Evolutionary conservation across 30 jellyfish, hydroid and myxozoan genomes (phyloP), one percentile per base, ranked within the genome.

Genomic region (Aurelia aurita): DNA sequence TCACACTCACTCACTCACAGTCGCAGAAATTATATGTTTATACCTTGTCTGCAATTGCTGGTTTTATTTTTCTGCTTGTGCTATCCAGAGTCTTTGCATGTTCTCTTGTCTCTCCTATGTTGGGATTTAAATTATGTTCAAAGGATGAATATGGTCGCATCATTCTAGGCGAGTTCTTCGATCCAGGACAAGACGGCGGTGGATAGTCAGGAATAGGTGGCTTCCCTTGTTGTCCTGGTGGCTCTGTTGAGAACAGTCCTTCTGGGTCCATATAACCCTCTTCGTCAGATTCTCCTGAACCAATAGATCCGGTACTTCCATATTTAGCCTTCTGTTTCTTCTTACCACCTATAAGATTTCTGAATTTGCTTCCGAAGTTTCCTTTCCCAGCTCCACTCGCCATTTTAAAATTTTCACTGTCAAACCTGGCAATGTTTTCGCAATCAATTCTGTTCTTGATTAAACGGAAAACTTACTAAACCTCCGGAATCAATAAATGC

Each of bases 231-330:
- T 73, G 73, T 25, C 74, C 80, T 35, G 98, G 98, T 54, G 98
- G 98, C 53, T 92, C 97, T 11, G 98, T 92, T 18, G 98, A 80
- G 63, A 90, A 86, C 21, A 85, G 23, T 20, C 81, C 97, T 25
- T 87, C 86, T 49, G 98, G 98, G 69, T 92, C 98, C 85, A 78
- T 91, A 64, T 92, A 92, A 18, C 98, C 98, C 31, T 92, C 98
- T 14, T 92, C 98, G 25, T 92, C 98, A 15, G 96, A 87, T 26
- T 87, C 96, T 5, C 72, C 96, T 10, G 93, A 83, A 5, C 79
- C 87, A 21, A 58, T 61, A 3, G 86, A 74, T 20, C 87, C 88
- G 2, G 95, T 55, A 54, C 85, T 81, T n/a, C 85, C 91, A 71
- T 84, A n/a, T 49, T 87, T 77, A 5, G 58, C 74, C 23, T 86